Evolutionary conservation across 2,113 vertebrate species (phyloP), one percentile per base, ranked within the genome.

Genomic region (Gallinago jamesoni): DNA sequence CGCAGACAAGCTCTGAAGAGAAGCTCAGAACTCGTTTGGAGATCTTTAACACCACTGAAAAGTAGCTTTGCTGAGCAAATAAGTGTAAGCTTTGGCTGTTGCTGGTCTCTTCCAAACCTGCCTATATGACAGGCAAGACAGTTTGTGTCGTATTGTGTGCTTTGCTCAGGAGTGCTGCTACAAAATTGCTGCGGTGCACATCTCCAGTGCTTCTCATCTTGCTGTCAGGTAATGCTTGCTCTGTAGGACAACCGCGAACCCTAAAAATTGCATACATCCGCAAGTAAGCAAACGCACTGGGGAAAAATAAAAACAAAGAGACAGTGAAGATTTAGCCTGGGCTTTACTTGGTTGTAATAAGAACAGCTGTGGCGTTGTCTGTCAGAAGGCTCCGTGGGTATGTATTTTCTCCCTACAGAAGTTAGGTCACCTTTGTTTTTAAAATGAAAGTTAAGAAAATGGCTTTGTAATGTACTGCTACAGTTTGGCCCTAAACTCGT

Each of bases 301-400:
- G 59, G 66, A 8, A 41, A 50, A 81, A n/a, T 52, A 50, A 78
- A 63, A 84, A 28, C n/a, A 69, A 67, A 57, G 11, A 77, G 16
- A 16, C 31, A 80, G 19, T 60, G 39, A 83, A 84, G 21, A 66
- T 89, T 86, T 86, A 90, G 45, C 55, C 17, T 53, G n/a, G 33
- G 20, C 19, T 86, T 77, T 35, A 64, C 21, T 69, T 66, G 45
- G 2, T 55, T 87, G 23, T 74, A 39, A 3, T 77, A 74, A 69
- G 57, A 52, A 41, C 13, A 64, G 14, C 45, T 41, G 13, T 70
- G 41, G 27, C 22, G 27, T 20, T 2, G 0, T n/a, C 56, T 84
- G 4, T 72, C 0, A 0, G 52, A 91, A 84, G 33, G 8, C 33
- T 84, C 48, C 56, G 16, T 13, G 24, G 23, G 4, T 87, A 6